Conservation (phyloP, 1,140 invertebrate genomes). For the Aphelenchoides avenae region DNA sequence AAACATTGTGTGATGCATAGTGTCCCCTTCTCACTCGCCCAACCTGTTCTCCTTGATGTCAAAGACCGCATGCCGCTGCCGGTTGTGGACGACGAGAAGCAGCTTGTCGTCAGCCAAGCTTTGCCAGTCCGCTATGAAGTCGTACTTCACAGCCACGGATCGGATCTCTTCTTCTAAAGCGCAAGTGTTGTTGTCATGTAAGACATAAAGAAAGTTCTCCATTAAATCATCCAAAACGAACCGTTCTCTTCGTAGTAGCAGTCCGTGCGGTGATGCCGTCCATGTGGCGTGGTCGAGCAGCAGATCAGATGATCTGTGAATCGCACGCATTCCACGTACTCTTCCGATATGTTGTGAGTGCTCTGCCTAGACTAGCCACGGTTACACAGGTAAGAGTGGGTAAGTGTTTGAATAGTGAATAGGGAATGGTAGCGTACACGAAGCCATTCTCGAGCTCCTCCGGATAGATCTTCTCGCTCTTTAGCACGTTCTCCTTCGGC, state of each 20-base stretch:
- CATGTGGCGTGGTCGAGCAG: conserved; percentile 19
- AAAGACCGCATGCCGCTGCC: conserved; percentile 25
- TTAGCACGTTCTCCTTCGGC: conserved; percentile 12
- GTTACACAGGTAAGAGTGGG: conserved; percentile 1
- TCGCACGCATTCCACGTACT: conserved; percentile 13
- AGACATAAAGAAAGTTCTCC: not conserved
- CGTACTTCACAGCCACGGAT: conserved; percentile 27
- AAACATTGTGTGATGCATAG: conserved; percentile 5
- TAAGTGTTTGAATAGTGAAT: conserved; percentile 2
- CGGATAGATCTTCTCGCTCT: conserved; percentile 10
- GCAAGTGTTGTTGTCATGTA: not conserved
- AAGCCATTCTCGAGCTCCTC: conserved; percentile 6
- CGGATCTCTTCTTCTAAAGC: not conserved
- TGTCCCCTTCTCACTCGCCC: conserved; percentile 1
- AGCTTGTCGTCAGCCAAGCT: conserved; percentile 17
- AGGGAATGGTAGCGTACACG: conserved; percentile 6
- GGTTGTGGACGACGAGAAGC: conserved; percentile 31
- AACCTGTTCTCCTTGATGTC: conserved; percentile 30
- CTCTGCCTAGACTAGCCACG: not conserved
- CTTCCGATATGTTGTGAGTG: conserved; percentile 13
- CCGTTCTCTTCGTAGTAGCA: conserved; percentile 20
- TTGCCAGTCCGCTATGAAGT: conserved; percentile 30
- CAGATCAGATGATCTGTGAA: conserved; percentile 27
- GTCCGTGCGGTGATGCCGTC: conserved; percentile 15
- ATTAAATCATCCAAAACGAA: conserved; percentile 1